Percentiles rank a stretch among this genome's conserved stretches.
Evolutionary conservation across 2,113 vertebrate species (phyloP).

Genomic region (Cephalopterus ornatus): DNA sequence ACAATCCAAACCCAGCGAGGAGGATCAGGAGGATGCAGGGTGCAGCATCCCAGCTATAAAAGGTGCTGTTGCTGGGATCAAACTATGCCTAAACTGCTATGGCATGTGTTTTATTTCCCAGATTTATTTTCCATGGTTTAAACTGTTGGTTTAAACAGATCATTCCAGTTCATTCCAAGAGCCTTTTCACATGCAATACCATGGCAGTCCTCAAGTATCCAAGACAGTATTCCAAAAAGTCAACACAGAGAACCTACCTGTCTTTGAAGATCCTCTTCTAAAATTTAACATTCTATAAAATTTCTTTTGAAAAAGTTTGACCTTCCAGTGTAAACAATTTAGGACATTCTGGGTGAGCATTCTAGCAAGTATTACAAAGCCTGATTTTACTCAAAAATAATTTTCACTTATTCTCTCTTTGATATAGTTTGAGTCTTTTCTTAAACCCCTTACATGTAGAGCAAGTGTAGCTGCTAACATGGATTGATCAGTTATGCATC

Average conservation of each 20-base stretch:
- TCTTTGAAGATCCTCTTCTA: background rate
- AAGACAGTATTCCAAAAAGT: background rate
- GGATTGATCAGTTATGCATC: background rate
- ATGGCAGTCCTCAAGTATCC: background rate
- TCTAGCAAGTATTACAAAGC: background rate
- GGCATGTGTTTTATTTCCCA: background rate
- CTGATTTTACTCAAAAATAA: background rate
- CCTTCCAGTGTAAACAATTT: background rate
- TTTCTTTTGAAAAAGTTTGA: background rate
- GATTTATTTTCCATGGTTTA: background rate
- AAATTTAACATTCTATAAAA: background rate
- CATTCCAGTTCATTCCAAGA: background rate
- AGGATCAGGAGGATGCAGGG: background rate
- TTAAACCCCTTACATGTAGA: background rate
- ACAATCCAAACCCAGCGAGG: background rate
- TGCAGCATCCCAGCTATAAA: background rate
- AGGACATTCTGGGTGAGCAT: background rate
- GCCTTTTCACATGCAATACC: background rate
- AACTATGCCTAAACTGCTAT: background rate
- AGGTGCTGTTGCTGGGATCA: background rate
- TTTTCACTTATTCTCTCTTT: background rate
- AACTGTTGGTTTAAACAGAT: background rate
- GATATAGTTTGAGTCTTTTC: background rate
- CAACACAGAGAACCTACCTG: background rate
- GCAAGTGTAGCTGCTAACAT: background rate